Evolutionary conservation across 2,797 vertebrate genomes (phyloP).

Genomic region (Paratrypauchen microcephalus): DNA sequence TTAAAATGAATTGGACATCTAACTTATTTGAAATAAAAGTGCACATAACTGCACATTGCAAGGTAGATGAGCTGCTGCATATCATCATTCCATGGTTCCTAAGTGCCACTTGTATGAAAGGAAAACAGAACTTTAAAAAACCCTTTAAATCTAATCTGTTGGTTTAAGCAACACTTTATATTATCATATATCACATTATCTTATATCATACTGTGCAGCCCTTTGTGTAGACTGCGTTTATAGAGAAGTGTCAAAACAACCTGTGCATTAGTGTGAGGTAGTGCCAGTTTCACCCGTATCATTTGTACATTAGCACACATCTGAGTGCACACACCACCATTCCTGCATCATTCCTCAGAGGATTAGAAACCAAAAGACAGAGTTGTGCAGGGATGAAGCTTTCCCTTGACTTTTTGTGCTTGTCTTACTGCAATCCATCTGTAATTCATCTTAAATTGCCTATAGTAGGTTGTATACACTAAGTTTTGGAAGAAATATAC

Average conservation of each 20-base stretch:
- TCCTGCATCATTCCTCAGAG: conserved; percentile 69
- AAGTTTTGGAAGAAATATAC: conserved; percentile 24
- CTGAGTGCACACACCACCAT: conserved; percentile 79
- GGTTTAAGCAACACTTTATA: background rate
- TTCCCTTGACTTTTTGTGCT: conserved; percentile 35
- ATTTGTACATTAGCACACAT: conserved; percentile 81
- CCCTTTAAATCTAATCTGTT: background rate
- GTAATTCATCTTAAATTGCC: conserved; percentile 42
- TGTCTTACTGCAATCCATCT: conserved; percentile 35
- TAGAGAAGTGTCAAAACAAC: conserved; percentile 58
- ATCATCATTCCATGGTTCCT: background rate
- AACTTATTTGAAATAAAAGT: background rate
- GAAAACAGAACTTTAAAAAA: background rate
- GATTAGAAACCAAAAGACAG: conserved; percentile 59
- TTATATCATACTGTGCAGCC: conserved; percentile 2
- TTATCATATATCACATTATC: background rate
- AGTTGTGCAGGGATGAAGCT: conserved; percentile 38
- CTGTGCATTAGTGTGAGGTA: conserved; percentile 57
- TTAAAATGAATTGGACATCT: background rate
- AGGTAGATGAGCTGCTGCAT: background rate
- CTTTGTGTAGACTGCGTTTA: conserved; percentile 8
- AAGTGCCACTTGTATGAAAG: background rate
- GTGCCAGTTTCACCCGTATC: conserved; percentile 83
- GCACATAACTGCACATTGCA: background rate
- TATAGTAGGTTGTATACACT: conserved; percentile 19